Conservation (phyloP, 64 coral and sea anemone species). For the Hydrozoanthus tunicans region DNA sequence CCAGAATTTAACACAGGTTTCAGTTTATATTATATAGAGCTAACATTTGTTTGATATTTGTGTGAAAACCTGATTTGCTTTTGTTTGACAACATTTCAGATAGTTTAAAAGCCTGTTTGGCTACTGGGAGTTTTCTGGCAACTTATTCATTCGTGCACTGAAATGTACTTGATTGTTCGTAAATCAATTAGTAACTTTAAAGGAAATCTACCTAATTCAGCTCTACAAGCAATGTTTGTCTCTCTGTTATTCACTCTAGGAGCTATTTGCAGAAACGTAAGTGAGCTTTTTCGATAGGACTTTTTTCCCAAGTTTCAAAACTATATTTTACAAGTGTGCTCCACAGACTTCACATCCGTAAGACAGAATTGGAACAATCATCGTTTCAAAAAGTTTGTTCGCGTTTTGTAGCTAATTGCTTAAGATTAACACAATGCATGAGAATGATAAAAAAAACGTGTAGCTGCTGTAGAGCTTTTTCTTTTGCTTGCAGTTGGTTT, state of each 20-base stretch:
- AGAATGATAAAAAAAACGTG: neutral
- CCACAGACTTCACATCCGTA: slow-evolving; percentile 42
- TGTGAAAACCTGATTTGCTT: slow-evolving; percentile 21
- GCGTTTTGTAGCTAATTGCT: slow-evolving; percentile 38
- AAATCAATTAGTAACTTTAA: neutral
- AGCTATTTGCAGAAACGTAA: slow-evolving; percentile 35
- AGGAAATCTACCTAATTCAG: neutral
- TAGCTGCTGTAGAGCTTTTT: slow-evolving; percentile 25
- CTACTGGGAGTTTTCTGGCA: slow-evolving; percentile 4
- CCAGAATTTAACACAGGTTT: slow-evolving; percentile 10
- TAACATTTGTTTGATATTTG: slow-evolving; percentile 38
- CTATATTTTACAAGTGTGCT: slow-evolving; percentile 23
- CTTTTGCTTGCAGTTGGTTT: neutral
- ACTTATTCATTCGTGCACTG: neutral
- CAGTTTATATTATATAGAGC: slow-evolving; percentile 8
- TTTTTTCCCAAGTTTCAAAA: slow-evolving; percentile 41
- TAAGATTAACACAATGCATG: slow-evolving; percentile 23
- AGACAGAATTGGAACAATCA: slow-evolving; percentile 35
- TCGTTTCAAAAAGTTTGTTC: slow-evolving; percentile 44
- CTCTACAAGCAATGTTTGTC: slow-evolving; percentile 20
- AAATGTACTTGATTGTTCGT: neutral
- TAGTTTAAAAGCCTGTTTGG: slow-evolving; percentile 1
- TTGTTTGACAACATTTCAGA: slow-evolving; percentile 16
- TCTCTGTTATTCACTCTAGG: slow-evolving; percentile 11
- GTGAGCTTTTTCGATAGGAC: slow-evolving; percentile 33